Evolutionary conservation across 1,140 invertebrate species (phyloP), one percentile per base, ranked within the genome.

Genomic region (Mylabris phalerata): DNA sequence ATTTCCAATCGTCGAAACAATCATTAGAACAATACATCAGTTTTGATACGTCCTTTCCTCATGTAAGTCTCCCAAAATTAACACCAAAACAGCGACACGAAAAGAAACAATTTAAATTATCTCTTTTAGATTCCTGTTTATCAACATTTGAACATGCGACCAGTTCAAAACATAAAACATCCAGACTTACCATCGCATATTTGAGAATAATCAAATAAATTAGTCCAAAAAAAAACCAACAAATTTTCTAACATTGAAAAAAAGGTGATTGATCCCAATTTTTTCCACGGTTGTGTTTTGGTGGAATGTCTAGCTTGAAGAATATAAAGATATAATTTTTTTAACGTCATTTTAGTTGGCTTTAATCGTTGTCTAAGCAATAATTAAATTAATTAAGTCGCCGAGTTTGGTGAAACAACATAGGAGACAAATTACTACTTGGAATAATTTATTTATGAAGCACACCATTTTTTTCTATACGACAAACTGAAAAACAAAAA

Each of bases 31-130:
- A 66, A 45, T 65, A 72, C 44, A 63, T 72, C 48, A 61, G 63
- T 47, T 69, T 73, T 54, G 72, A 73, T 59, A 67, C 70, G 9
- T 62, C 64, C 3, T 73, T 71, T 49, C 62, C 68, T 48, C 70
- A 73, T 58, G 71, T 73, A 67, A 68, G 48, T 59, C 26, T 39
- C 11, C 26, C 10, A 19, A 19, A 19, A 19, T 19, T 19, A 19
- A 19, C 19, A 19, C 19, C 19, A 19, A 19, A 19, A 19, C 19
- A 19, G 1, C 19, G 19, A 19, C 19, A 19, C 19, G 19, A 19
- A 19, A 19, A 19, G 19, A 19, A 13, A 13, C 13, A 13, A 13
- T 13, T 13, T 13, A 13, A 13, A 32, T 50, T 47, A 46, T 32
- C 55, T 38, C 42, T 58, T 57, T 56, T 26, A 70, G 70, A 72